A percentile compares a stretch with the other conserved stretches of the same genome.
phyloP scores from a whole-genome alignment of 92 coral and sea anemone species.

The Isaurus tuberculatus region DNA sequence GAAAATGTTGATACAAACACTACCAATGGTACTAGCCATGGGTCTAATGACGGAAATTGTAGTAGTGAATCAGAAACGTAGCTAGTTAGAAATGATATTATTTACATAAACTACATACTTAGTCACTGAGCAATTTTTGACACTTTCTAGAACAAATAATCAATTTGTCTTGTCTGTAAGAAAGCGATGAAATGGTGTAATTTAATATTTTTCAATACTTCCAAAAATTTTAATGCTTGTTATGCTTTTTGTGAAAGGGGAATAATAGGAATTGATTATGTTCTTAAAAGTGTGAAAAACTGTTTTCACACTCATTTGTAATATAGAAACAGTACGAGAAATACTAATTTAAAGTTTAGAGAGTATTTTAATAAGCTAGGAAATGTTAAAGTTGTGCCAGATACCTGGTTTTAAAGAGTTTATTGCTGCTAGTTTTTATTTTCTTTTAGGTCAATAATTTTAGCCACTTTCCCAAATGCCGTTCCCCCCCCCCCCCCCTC shows the following conservation, averaged over 20 bases:
- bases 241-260: not conserved
- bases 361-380: slow-evolving; percentile 48
- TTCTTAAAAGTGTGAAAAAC: slow-evolving; percentile 12
- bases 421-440: slow-evolving; percentile 3
- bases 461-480: not conserved
- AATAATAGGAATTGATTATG: slow-evolving; percentile 9
- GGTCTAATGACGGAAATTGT: slow-evolving; percentile 37
- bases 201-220: slow-evolving; percentile 3
- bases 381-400: slow-evolving; percentile 39
- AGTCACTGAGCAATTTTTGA: not conserved
- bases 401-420: slow-evolving; percentile 28
- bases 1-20: slow-evolving; percentile 88
- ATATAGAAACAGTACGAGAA: slow-evolving; percentile 45
- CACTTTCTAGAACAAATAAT: slow-evolving; percentile 14
- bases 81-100: not conserved
- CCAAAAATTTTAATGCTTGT: not conserved
- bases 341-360: slow-evolving; percentile 41
- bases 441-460: not conserved
- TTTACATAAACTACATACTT: not conserved
- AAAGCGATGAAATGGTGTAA: not conserved
- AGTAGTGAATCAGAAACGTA: slow-evolving; percentile 48
- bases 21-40: slow-evolving; percentile 25
- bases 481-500: not conserved
- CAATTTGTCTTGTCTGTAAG: not conserved
- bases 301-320: slow-evolving; percentile 27